These are phyloP conservation scores for Zosterops japonicus DNA, from an alignment of 2,113 vertebrate genomes.

Conservation along the genomic window DNA sequence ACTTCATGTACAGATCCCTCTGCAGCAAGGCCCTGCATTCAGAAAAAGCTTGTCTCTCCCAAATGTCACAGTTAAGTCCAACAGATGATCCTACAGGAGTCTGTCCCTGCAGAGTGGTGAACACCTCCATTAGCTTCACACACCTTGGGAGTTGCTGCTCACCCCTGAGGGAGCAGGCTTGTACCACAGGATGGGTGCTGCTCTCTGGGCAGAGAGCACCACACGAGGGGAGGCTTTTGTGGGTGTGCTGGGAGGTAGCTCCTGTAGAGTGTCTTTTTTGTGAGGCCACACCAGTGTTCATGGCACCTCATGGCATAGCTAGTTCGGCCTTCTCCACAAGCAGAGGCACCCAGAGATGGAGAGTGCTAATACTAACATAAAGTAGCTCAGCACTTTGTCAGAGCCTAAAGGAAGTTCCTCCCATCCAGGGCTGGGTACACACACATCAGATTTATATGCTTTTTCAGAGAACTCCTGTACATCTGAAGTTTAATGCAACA, in stretches of 20 bases:
- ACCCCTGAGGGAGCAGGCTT: accelerated
- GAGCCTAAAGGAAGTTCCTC: background rate
- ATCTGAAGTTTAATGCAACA: background rate
- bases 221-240: background rate
- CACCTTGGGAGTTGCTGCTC: background rate
- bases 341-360: background rate
- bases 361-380: background rate
- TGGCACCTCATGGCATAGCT: background rate
- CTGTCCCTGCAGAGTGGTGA: accelerated
- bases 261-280: background rate
- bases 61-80: background rate
- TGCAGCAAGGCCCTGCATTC: background rate
- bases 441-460: background rate
- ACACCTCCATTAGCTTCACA: background rate
- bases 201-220: background rate
- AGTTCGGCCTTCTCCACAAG: background rate
- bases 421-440: background rate
- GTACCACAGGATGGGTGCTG: background rate
- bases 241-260: background rate
- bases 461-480: background rate
- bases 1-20: background rate
- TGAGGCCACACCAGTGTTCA: background rate
- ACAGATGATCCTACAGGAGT: background rate
- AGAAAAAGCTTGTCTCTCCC: background rate
- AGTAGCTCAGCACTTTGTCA: background rate